A percentile compares a stretch with the other conserved stretches of the same genome.
phyloP scores from a whole-genome alignment of 2,113 vertebrate species.

The Orthonyx spaldingii region DNA sequence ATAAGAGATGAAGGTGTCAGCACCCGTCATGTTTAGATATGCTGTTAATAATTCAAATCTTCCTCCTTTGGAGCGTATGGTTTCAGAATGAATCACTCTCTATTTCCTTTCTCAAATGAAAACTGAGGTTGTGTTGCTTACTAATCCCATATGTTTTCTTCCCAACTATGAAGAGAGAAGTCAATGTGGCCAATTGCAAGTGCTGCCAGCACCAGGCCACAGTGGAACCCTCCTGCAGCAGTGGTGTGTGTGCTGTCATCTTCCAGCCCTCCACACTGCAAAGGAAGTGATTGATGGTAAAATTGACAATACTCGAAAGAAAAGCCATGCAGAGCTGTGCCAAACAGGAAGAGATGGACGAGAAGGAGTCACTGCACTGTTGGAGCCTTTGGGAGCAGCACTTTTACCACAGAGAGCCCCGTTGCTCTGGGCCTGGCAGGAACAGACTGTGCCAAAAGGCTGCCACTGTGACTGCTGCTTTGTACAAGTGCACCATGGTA shows the following conservation, averaged over 20 bases:
- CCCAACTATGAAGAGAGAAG: neutral
- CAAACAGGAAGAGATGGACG: neutral
- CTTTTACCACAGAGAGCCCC: neutral
- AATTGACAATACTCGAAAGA: neutral
- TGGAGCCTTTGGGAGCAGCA: neutral
- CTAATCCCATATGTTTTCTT: neutral
- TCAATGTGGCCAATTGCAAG: neutral
- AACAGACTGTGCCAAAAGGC: accelerated
- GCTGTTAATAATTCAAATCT: constrained; percentile 29
- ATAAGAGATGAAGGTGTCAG: constrained; percentile 41
- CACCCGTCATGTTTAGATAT: neutral
- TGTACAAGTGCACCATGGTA: neutral
- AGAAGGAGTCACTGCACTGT: neutral
- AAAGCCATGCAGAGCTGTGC: neutral
- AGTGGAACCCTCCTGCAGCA: neutral
- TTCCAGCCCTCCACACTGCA: neutral
- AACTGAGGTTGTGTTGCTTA: neutral
- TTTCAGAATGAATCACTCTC: constrained; percentile 5
- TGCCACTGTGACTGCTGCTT: neutral
- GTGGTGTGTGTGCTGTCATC: neutral
- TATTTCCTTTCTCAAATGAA: constrained; percentile 19
- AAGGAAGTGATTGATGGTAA: neutral
- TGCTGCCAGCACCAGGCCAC: neutral
- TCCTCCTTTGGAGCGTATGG: neutral
- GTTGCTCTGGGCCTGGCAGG: neutral